phyloP scores from a whole-genome alignment of 2,888 invertebrate species.

The Chymomyza procnemis region DNA sequence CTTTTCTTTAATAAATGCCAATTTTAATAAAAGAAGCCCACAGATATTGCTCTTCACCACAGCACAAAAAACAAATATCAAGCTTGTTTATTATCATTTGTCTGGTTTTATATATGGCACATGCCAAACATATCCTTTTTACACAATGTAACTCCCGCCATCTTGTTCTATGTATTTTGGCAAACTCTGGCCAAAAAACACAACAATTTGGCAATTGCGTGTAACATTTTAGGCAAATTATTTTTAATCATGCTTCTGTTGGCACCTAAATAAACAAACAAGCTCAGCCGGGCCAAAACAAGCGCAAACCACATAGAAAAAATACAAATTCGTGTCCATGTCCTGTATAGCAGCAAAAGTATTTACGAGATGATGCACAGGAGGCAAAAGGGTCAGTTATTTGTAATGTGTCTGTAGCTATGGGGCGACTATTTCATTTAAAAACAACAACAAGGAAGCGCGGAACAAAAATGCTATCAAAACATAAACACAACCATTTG shows the following conservation, averaged over 20 bases:
- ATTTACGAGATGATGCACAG: not conserved
- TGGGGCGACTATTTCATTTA: slow-evolving; percentile 36
- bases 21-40: too few species aligned
- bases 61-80: too few species aligned
- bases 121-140: not conserved
- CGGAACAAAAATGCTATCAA: slow-evolving; percentile 32
- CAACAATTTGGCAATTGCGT: slow-evolving; percentile 32
- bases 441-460: slow-evolving; percentile 27
- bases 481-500: slow-evolving; percentile 30
- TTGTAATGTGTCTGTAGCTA: slow-evolving; percentile 21
- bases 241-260: slow-evolving; percentile 58
- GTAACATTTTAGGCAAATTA: slow-evolving; percentile 51
- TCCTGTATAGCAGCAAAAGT: slow-evolving; percentile 5
- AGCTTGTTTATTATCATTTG: too few species aligned
- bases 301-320: slow-evolving; percentile 26
- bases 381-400: not conserved
- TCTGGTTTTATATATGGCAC: not conserved
- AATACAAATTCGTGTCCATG: too few species aligned
- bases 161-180: not conserved
- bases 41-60: too few species aligned
- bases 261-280: slow-evolving; percentile 59
- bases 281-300: slow-evolving; percentile 30
- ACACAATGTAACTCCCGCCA: not conserved
- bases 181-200: slow-evolving; percentile 30
- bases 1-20: too few species aligned